Percentiles rank a stretch among this genome's conserved stretches.
Conservation (phyloP, 2,113 vertebrate species). For the Muscicapa adusta region DNA sequence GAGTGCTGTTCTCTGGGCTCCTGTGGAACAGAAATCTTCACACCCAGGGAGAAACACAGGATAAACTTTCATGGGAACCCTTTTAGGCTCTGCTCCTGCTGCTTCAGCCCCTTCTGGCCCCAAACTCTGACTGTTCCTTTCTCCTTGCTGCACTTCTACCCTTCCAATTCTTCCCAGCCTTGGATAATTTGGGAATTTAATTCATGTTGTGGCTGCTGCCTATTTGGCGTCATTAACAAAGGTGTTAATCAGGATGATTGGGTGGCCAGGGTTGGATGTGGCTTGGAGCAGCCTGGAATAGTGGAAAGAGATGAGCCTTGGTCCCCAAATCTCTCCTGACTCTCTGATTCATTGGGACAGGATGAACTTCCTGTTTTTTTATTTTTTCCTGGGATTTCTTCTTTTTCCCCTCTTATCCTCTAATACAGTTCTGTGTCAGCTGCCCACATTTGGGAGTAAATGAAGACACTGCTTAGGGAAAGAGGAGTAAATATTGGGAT, state of each 20-base stretch:
- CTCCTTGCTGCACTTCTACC: neutral
- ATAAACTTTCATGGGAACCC: neutral
- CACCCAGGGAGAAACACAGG: neutral
- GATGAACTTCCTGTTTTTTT: neutral
- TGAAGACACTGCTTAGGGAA: neutral
- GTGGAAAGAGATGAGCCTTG: neutral
- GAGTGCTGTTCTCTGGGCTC: neutral
- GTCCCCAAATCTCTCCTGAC: neutral
- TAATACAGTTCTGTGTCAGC: neutral
- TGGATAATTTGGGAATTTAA: neutral
- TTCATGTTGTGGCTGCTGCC: rapidly evolving
- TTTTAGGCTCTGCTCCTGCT: neutral
- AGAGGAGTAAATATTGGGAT: neutral
- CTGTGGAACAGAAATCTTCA: neutral
- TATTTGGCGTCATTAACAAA: neutral
- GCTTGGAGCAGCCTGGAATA: neutral
- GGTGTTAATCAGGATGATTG: neutral
- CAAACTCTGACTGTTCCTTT: neutral
- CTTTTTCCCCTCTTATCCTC: neutral
- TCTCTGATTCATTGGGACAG: neutral
- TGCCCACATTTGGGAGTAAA: neutral
- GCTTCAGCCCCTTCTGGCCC: neutral
- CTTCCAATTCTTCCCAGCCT: neutral
- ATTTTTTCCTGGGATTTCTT: neutral
- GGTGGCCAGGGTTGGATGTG: neutral